Conservation (phyloP, 1,140 invertebrate species). For the Lepidostoma basale region DNA sequence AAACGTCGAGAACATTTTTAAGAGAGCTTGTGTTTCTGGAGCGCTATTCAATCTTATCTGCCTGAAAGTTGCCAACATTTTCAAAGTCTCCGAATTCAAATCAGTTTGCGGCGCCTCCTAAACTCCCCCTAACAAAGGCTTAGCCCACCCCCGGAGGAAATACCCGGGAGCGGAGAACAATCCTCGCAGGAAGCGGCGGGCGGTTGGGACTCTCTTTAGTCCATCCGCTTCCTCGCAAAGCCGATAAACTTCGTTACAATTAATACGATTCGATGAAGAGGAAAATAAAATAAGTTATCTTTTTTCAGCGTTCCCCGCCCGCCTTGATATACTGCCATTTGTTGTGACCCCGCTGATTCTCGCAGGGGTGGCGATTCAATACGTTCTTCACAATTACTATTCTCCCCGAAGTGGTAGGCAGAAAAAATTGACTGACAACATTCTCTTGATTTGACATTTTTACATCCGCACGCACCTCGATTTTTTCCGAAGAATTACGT, state of each 20-base stretch:
- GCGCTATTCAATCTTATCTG: conserved; percentile 40
- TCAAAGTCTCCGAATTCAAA: conserved; percentile 42
- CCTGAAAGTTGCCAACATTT: conserved; percentile 37
- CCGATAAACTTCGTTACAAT: conserved; percentile 38
- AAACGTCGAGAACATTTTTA: too few relatives aligned
- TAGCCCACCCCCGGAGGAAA: conserved; percentile 1
- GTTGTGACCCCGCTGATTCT: not conserved
- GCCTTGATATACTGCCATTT: conserved; percentile 16
- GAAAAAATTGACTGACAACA: too few relatives aligned
- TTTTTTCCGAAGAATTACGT: too few relatives aligned
- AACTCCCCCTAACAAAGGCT: conserved; percentile 14
- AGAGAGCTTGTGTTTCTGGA: too few relatives aligned
- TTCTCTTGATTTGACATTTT: too few relatives aligned
- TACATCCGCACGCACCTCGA: too few relatives aligned
- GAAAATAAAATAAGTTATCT: conserved; percentile 41
- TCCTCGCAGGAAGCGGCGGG: not conserved
- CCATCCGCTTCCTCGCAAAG: conserved; percentile 18
- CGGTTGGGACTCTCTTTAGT: not conserved
- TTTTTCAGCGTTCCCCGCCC: not conserved
- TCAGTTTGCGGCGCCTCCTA: conserved; percentile 32
- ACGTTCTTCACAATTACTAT: too few relatives aligned
- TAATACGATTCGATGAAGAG: conserved; percentile 42
- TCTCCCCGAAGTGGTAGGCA: too few relatives aligned
- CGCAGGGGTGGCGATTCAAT: too few relatives aligned
- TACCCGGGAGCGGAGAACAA: not conserved